Evolutionary conservation across 2,888 invertebrate species (phyloP).

Genomic region (Lysandra coridon): DNA sequence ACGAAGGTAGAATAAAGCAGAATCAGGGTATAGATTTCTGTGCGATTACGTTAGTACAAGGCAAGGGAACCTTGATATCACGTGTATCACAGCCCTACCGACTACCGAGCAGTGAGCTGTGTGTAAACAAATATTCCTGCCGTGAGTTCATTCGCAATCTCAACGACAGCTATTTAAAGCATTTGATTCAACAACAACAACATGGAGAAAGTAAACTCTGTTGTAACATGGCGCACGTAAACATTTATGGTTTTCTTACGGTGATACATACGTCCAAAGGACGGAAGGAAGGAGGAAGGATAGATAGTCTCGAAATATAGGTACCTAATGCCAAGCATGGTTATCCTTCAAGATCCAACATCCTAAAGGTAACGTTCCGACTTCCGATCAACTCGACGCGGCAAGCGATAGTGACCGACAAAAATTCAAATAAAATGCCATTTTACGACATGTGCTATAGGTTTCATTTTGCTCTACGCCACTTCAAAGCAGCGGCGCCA

Average conservation of each 20-base stretch:
- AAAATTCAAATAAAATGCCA: no score
- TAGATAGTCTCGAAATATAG: neutral
- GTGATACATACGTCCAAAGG: neutral
- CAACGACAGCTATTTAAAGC: slow-evolving; percentile 38
- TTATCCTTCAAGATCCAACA: no score
- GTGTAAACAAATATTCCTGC: slow-evolving; percentile 36
- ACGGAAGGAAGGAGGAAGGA: no score
- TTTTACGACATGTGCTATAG: no score
- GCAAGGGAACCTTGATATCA: slow-evolving; percentile 19
- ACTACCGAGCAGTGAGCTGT: slow-evolving; percentile 5
- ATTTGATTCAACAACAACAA: slow-evolving; percentile 32
- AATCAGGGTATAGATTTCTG: neutral
- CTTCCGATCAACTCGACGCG: no score
- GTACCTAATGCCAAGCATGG: neutral
- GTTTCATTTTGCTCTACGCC: no score
- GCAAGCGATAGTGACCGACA: no score
- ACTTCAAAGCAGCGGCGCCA: no score
- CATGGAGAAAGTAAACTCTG: neutral
- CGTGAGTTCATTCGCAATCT: slow-evolving; percentile 35
- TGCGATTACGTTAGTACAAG: neutral
- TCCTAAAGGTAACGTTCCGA: no score
- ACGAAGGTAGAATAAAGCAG: neutral
- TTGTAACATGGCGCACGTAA: neutral
- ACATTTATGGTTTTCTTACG: neutral
- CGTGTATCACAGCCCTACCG: neutral